A percentile compares a stretch with the other conserved stretches of the same genome.
phyloP scores from a whole-genome alignment of 2,797 vertebrate genomes.

The Hipposideros larvatus region DNA sequence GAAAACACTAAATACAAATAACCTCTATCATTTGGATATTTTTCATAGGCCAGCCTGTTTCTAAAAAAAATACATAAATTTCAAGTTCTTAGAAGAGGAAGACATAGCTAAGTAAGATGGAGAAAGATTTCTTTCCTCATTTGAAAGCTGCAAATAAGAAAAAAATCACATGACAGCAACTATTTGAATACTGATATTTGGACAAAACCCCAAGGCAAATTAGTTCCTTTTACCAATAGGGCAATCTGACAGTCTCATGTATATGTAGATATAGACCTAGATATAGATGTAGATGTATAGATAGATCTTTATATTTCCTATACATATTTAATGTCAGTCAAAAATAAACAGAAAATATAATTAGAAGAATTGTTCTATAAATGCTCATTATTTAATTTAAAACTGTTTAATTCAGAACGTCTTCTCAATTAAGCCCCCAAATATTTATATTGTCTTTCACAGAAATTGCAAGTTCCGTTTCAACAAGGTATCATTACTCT shows the following conservation, averaged over 20 bases:
- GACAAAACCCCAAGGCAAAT: neutral
- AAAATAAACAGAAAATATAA: constrained; percentile 10
- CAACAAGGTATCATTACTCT: neutral
- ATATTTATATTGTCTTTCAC: constrained; percentile 1
- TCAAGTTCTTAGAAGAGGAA: neutral
- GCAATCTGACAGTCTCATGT: neutral
- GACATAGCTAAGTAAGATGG: neutral
- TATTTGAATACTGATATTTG: neutral
- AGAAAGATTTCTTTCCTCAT: neutral
- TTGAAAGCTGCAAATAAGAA: neutral
- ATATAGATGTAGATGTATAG: too few species aligned
- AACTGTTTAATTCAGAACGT: neutral
- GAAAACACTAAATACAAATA: constrained; percentile 15
- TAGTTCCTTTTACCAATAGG: neutral
- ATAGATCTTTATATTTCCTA: neutral
- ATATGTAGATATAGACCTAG: neutral
- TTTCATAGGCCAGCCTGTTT: constrained; percentile 37
- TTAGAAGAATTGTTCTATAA: constrained; percentile 13
- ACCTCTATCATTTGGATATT: constrained; percentile 46
- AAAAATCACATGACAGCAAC: neutral
- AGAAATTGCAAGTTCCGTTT: constrained; percentile 23
- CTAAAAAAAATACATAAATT: neutral
- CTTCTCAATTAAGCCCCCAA: neutral
- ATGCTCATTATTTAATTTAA: constrained; percentile 43
- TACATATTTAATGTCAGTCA: constrained; percentile 38